Evolutionary conservation across 1,140 invertebrate species (phyloP).

Genomic region (Araneus ventricosus): DNA sequence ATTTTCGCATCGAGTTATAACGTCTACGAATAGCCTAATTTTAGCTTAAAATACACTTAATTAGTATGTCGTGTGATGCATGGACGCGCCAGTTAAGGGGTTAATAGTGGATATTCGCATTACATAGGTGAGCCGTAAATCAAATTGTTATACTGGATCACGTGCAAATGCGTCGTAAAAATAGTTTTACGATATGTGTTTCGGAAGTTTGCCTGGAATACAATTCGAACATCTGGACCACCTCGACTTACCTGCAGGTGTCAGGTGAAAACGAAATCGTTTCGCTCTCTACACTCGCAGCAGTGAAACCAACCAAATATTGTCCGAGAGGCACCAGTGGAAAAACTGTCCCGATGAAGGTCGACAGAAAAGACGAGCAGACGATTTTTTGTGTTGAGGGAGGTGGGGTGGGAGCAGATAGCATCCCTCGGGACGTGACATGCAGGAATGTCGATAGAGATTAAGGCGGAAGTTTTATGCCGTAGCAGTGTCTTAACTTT

Average conservation of each 20-base stretch:
- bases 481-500: not conserved
- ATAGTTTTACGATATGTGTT: not conserved
- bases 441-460: not conserved
- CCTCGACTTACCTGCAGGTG: not conserved
- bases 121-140: too few relatives aligned
- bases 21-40: too few relatives aligned
- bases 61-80: too few relatives aligned
- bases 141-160: too few relatives aligned
- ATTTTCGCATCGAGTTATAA: too few relatives aligned
- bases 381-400: too few relatives aligned
- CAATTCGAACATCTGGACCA: too few relatives aligned
- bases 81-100: too few relatives aligned
- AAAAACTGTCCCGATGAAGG: not conserved
- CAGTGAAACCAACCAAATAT: not conserved
- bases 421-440: not conserved
- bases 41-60: too few relatives aligned
- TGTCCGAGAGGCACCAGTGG: not conserved
- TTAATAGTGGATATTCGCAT: too few relatives aligned
- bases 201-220: not conserved
- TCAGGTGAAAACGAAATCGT: conserved; percentile 21
- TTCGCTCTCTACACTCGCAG: not conserved
- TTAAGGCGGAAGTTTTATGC: conserved; percentile 26
- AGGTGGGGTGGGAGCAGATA: too few relatives aligned
- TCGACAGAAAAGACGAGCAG: not conserved
- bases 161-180: not conserved